Base-by-base conservation (phyloP, 2,888 invertebrate genomes). In the Pseudococcus longispinus region DNA sequence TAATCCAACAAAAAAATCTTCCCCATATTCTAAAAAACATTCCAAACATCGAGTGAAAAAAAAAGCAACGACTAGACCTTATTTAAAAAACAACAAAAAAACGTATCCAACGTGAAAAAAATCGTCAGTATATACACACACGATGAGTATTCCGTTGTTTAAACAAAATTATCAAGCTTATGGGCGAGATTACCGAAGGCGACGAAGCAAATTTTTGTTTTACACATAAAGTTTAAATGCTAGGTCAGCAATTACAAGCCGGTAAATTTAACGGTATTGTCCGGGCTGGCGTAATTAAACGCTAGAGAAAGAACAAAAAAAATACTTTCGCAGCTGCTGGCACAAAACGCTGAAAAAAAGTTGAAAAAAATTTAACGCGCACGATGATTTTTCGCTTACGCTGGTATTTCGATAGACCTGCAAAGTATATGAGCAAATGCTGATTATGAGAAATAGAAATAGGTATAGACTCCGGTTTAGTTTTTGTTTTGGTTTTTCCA, bases 191-290 rank as follows among this genome's bases (percentile, higher is more conserved):
- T 70, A 29, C 29, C 18, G 29, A 70, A 26, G 70, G 70, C 70
- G 70, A 70, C 70, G 70, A 70, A 29, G 70, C 70, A 29, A 70
- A 70, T 70, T 70, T 70, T 70, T 70, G 70, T 70, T 32, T 70
- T 70, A 70, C 70, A 70, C 70, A 18, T 70, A 70, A 70, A 70
- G 70, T 70, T 70, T 29, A 70, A 65, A 70, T 29, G 70, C 70
- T 29, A 29, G 70, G 70, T 70, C 70, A 70, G 29, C 70, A 70
- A 70, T 70, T 70, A 70, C 70, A 70, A 70, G 70, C 29, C 29
- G 29, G 70, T 20, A 70, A 70, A 70, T 70, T 70, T 70, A 70
- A 70, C 70, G 29, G 70, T 70, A 70, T 70, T 70, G 70, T 70
- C 32, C 70, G 70, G 70, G 29, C 70, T 70, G 29, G 70, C 70